Evolutionary conservation across 1,140 invertebrate genomes (phyloP).

Genomic region (Steinernema feltiae): DNA sequence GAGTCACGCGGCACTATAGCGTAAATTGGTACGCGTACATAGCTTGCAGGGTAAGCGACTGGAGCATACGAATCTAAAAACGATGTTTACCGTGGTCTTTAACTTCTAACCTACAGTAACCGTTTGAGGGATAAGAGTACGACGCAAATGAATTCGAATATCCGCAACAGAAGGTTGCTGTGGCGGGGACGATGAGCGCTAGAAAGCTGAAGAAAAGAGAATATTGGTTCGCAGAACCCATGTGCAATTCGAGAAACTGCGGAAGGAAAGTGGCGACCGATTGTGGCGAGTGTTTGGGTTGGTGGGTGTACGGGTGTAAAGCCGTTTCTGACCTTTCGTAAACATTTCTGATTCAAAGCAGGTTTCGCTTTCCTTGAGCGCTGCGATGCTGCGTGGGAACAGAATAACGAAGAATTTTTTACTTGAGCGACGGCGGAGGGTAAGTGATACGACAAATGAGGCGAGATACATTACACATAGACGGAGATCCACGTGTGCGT

Average conservation of each 20-base stretch:
- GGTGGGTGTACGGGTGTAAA: neutral
- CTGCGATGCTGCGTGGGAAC: neutral
- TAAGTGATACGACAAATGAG: neutral
- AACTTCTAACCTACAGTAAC: neutral
- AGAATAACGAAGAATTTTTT: conserved; percentile 8
- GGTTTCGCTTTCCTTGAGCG: neutral
- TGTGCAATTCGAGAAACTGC: neutral
- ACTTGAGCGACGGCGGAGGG: neutral
- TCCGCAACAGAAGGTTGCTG: neutral
- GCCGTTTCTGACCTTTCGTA: conserved; percentile 11
- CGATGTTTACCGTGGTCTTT: neutral
- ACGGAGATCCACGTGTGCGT: neutral
- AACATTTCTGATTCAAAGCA: conserved; percentile 2
- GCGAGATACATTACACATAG: neutral
- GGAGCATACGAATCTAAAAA: neutral
- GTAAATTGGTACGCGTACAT: neutral
- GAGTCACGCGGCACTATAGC: neutral
- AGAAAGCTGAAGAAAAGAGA: neutral
- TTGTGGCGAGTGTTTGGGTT: neutral
- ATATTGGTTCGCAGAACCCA: conserved; percentile 2
- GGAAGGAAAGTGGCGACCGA: neutral
- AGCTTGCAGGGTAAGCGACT: neutral
- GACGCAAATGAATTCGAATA: neutral
- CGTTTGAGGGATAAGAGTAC: neutral
- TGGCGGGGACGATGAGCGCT: neutral